A percentile compares a stretch with the other conserved stretches of the same genome.
Evolutionary conservation across 64 coral and sea anemone species (phyloP).

Genomic region (Dendronephthya gigantea): DNA sequence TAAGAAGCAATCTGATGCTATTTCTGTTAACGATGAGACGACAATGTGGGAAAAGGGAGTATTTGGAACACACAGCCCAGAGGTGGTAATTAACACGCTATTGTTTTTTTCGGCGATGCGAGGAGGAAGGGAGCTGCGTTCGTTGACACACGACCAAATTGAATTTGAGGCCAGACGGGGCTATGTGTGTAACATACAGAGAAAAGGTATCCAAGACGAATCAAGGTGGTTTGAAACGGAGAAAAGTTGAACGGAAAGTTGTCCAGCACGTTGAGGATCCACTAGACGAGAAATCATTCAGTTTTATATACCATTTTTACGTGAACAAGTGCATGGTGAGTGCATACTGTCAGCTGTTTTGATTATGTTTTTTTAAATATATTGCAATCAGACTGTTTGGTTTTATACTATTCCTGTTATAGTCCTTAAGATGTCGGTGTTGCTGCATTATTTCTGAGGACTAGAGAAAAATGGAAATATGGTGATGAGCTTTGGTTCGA

Average conservation of each 20-base stretch:
- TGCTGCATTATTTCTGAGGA: neutral
- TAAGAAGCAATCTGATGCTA: neutral
- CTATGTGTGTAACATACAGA: neutral
- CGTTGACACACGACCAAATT: neutral
- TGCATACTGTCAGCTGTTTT: neutral
- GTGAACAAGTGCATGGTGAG: neutral
- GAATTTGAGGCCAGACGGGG: neutral
- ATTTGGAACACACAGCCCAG: neutral
- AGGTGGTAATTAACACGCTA: neutral
- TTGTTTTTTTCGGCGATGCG: neutral
- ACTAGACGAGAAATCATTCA: neutral
- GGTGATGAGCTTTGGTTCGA: conserved; percentile 23
- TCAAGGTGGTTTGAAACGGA: neutral
- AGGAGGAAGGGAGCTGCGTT: neutral
- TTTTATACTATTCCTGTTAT: neutral
- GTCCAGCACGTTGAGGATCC: neutral
- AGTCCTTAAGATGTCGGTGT: neutral
- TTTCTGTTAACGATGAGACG: neutral
- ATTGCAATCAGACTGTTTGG: neutral
- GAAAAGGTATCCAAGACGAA: neutral
- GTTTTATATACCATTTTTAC: neutral
- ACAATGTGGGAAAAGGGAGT: neutral
- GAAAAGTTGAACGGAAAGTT: neutral
- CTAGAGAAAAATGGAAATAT: conserved; percentile 16
- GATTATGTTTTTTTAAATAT: neutral